Percentiles rank a stretch among this genome's conserved stretches.
Evolutionary conservation across 2,113 vertebrate species (phyloP).

Genomic region (Erpornis zantholeuca): DNA sequence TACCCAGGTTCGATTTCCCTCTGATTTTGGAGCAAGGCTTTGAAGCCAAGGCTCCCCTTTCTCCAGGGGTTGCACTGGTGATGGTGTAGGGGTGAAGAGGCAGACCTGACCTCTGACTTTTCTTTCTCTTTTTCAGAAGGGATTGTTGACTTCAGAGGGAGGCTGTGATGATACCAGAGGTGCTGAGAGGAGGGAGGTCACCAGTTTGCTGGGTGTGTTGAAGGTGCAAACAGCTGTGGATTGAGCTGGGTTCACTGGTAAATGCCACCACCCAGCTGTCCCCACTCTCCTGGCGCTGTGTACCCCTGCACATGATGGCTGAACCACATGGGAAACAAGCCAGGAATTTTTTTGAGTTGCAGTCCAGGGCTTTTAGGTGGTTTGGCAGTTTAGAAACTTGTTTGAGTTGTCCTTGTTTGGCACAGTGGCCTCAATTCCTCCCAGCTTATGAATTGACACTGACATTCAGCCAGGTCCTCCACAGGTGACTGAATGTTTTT

Average conservation of each 20-base stretch:
- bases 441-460: fast-evolving
- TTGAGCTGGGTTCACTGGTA: neutral
- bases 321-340: neutral
- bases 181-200: neutral
- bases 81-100: neutral
- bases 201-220: neutral
- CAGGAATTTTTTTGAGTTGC: neutral
- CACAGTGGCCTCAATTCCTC: neutral
- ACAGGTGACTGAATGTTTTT: neutral
- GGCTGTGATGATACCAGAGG: neutral
- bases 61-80: neutral
- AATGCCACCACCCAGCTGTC: neutral
- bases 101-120: neutral
- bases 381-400: neutral
- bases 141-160: neutral
- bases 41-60: neutral
- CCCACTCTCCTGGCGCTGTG: neutral
- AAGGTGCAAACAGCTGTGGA: fast-evolving
- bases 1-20: neutral
- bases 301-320: neutral
- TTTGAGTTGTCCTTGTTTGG: neutral
- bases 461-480: neutral
- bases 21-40: neutral
- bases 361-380: neutral
- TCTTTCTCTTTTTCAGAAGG: neutral